Percentiles rank a stretch among this genome's conserved stretches.
Evolutionary conservation across 2,888 invertebrate species (phyloP).

Genomic region (Heteromurus nitidus): DNA sequence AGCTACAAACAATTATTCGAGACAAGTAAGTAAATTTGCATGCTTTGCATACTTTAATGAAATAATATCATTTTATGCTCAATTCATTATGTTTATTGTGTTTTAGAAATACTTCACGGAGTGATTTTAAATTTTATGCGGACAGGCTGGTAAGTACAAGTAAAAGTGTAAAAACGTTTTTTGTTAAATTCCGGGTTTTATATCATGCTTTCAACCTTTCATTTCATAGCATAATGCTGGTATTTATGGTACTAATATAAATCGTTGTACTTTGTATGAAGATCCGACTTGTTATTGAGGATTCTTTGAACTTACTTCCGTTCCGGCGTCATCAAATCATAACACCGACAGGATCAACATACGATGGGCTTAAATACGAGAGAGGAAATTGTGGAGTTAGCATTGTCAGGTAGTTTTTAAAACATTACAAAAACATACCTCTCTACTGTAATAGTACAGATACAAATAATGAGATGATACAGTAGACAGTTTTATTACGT

Average conservation of each 20-base stretch:
- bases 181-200: no score
- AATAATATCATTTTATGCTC: constrained; percentile 35
- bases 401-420: constrained; percentile 81
- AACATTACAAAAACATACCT: no score
- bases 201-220: no score
- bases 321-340: constrained; percentile 92
- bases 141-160: constrained; percentile 93
- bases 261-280: constrained; percentile 75
- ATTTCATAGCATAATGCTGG: no score
- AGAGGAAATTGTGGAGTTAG: constrained; percentile 99
- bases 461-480: neutral
- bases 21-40: constrained; percentile 82
- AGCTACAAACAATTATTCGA: constrained; percentile 89
- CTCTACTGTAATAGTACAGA: no score
- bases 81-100: constrained; percentile 72
- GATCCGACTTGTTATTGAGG: constrained; percentile 97
- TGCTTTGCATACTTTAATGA: constrained; percentile 31
- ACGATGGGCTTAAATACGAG: constrained; percentile 94
- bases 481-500: neutral
- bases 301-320: constrained; percentile 96
- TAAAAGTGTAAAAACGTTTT: no score
- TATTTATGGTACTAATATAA: no score
- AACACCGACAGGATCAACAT: constrained; percentile 94
- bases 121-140: constrained; percentile 99
- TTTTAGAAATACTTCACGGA: constrained; percentile 90